phyloP scores from a whole-genome alignment of 2,113 vertebrate genomes.

The Platichthys flesus region DNA sequence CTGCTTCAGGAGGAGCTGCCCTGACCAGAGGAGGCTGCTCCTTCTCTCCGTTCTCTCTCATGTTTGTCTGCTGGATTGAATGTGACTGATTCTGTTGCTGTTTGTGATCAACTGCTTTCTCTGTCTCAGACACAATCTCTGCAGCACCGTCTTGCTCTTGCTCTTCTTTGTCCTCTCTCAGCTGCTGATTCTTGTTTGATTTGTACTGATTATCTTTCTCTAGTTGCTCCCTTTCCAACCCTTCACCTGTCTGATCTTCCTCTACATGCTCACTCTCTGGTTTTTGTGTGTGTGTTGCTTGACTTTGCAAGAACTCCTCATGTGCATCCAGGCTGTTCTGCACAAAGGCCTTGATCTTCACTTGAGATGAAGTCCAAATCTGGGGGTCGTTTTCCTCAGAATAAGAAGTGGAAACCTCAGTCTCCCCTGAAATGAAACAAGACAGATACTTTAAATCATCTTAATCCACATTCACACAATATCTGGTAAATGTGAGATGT shows the following conservation, averaged over 20 bases:
- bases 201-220: neutral
- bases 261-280: conserved; percentile 55
- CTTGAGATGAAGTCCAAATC: conserved; percentile 21
- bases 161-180: conserved; percentile 19
- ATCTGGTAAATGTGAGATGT: neutral
- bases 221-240: neutral
- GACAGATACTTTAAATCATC: neutral
- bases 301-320: conserved; percentile 57
- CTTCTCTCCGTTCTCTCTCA: neutral
- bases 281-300: conserved; percentile 30
- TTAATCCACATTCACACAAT: neutral
- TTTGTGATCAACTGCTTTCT: neutral
- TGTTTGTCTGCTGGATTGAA: neutral
- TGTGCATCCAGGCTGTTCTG: conserved; percentile 72
- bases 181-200: too few species aligned
- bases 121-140: conserved; percentile 1
- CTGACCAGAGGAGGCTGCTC: neutral
- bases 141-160: neutral
- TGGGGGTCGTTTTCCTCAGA: conserved; percentile 4
- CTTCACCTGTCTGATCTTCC: neutral
- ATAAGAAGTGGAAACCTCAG: neutral
- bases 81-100: neutral
- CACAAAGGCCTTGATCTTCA: conserved; percentile 76
- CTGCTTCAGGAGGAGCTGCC: conserved; percentile 1
- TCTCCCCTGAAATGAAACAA: conserved; percentile 39